A percentile compares a stretch with the other conserved stretches of the same genome.
phyloP scores from a whole-genome alignment of 1,140 invertebrate genomes.

The Planococcus citri region DNA sequence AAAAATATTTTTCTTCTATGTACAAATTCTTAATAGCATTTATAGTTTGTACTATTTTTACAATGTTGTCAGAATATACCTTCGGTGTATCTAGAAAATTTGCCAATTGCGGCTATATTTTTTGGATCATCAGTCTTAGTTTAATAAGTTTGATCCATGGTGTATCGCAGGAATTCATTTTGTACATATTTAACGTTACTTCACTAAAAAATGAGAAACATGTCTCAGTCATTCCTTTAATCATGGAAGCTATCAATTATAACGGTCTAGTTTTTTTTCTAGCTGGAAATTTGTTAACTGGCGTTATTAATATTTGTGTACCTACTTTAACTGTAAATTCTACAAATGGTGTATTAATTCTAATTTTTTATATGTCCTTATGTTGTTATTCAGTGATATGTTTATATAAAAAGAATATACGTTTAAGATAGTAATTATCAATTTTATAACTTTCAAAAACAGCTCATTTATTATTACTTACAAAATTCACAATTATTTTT shows the following conservation, averaged over 20 bases:
- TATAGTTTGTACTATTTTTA: conserved; percentile 37
- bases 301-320: conserved; percentile 56
- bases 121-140: conserved; percentile 55
- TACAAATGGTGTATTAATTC: conserved; percentile 39
- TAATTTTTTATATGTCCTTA: conserved; percentile 44
- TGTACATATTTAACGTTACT: conserved; percentile 13
- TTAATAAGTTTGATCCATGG: conserved; percentile 24
- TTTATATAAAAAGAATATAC: conserved; percentile 16
- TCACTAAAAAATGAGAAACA: background rate
- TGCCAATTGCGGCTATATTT: conserved; percentile 61
- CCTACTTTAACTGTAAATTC: conserved; percentile 43
- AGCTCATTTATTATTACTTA: no score
- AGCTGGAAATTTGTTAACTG: conserved; percentile 62
- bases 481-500: no score
- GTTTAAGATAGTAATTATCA: background rate
- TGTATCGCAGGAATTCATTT: conserved; percentile 25
- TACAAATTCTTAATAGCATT: conserved; percentile 34
- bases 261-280: conserved; percentile 69
- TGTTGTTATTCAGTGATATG: conserved; percentile 28
- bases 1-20: conserved; percentile 31
- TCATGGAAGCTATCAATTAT: conserved; percentile 52
- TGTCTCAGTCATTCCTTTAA: conserved; percentile 26
- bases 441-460: no score
- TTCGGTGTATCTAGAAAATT: conserved; percentile 52
- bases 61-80: conserved; percentile 36